Evolutionary conservation across 92 coral and sea anemone genomes (phyloP).

Genomic region (Micromussa lordhowensis): DNA sequence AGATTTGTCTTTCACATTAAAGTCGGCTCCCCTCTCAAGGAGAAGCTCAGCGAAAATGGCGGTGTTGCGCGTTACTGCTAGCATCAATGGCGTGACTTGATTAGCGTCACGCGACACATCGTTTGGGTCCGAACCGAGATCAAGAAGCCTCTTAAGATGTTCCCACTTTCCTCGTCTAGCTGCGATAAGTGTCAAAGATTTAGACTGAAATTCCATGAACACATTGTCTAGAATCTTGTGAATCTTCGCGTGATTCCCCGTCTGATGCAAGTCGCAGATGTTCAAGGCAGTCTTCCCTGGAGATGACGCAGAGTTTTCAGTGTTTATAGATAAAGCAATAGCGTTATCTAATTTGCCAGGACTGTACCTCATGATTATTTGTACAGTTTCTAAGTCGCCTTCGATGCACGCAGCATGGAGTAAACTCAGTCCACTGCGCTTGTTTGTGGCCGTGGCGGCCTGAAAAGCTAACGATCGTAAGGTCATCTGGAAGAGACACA

Average conservation of each 20-base stretch:
- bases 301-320: conserved; percentile 1
- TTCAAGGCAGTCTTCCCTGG: conserved; percentile 37
- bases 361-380: conserved; percentile 60
- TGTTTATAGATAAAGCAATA: conserved; percentile 59
- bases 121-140: conserved; percentile 71
- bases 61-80: conserved; percentile 73
- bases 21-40: conserved; percentile 71
- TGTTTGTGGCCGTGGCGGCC: conserved; percentile 62
- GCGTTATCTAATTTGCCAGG: conserved; percentile 75
- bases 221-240: conserved; percentile 36
- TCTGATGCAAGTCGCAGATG: conserved; percentile 16
- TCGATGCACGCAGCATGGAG: conserved; percentile 79
- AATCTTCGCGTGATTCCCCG: conserved; percentile 37
- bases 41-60: conserved; percentile 67
- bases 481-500: conserved; percentile 51
- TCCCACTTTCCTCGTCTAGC: conserved; percentile 58
- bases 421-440: conserved; percentile 62
- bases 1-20: conserved; percentile 65
- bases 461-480: conserved; percentile 60
- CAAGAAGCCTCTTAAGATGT: conserved; percentile 59
- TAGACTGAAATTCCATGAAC: conserved; percentile 51
- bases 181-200: conserved; percentile 56
- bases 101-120: conserved; percentile 33
- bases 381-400: conserved; percentile 65
- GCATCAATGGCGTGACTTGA: conserved; percentile 74